Base-by-base conservation (phyloP, 2,888 invertebrate species). In the Chaetogeoica ovagalla region DNA sequence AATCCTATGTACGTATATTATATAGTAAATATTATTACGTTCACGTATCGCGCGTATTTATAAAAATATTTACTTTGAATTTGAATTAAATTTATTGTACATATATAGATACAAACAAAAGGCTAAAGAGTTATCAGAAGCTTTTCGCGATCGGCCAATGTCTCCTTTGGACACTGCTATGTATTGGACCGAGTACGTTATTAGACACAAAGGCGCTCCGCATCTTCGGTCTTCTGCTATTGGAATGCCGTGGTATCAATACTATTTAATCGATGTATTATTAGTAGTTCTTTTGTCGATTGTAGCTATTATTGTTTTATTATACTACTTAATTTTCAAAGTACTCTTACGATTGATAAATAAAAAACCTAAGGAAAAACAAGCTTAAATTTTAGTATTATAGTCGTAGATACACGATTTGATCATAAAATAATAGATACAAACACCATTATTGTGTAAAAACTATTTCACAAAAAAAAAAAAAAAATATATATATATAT, bases 101-200 rank as follows among this genome's bases (percentile, higher is more conserved):
- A n/a, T 30, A 60, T 37, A 39, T 82, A 84, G 84, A 21, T 84
- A 83, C 82, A 82, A 76, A 48, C 70, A 82, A 65, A 83, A 82
- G 37, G 83, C 84, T 11, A 70, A 79, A 69, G 71, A 74, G 21
- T 65, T 84, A n/a, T 83, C 84, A 8, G 82, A 79, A 30, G 72
- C 82, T 0, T 85, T 83, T 82, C 83, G 83, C 21, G 91, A 91
- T 84, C 87, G 91, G 39, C 90, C 89, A 0, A 85, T 88, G 84
- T 87, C 88, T 21, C 89, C 91, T 0, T 83, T 91, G 82, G 90
- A 91, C 48, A 89, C 89, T 39, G 90, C 90, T 0, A 86, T 90
- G 0, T 91, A 89, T 85, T 91, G 91, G 91, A 88, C 89, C 72
- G 91, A 91, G 85, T 90, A 91, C 83, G 89, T 91, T 0, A 85